phyloP scores from a whole-genome alignment of 2,113 vertebrate genomes.

The Ahaetulla prasina region DNA sequence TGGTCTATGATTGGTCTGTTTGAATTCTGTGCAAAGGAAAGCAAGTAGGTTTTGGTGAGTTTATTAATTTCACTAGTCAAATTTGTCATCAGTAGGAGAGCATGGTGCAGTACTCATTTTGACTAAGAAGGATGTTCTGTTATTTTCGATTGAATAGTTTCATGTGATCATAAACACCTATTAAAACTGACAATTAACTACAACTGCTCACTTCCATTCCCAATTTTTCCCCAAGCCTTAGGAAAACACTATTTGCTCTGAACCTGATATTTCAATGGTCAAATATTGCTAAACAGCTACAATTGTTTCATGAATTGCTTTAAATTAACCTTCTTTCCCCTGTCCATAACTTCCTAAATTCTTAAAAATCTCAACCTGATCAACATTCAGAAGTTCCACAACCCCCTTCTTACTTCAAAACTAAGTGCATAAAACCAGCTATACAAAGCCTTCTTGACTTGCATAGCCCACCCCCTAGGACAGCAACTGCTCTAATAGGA shows the following conservation, averaged over 20 bases:
- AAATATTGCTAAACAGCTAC: conserved; percentile 43
- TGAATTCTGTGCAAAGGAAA: conserved; percentile 40
- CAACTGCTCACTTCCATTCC: neutral
- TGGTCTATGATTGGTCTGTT: conserved; percentile 44
- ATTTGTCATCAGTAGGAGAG: conserved; percentile 36
- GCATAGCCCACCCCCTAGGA: conserved; percentile 59
- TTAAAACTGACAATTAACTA: neutral
- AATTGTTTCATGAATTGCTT: conserved; percentile 49
- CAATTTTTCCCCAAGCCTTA: neutral
- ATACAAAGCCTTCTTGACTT: conserved; percentile 67
- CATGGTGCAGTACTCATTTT: neutral
- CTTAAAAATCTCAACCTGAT: conserved; percentile 76
- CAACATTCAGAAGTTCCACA: conserved; percentile 76
- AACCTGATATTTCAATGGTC: conserved; percentile 29
- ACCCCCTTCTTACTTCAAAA: conserved; percentile 68
- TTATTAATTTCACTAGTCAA: conserved; percentile 44
- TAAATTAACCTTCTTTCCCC: conserved; percentile 65
- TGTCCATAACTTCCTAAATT: conserved; percentile 72
- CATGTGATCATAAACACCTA: neutral
- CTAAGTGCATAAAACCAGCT: conserved; percentile 69
- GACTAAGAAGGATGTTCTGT: conserved; percentile 30
- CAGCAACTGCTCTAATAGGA: conserved; percentile 55
- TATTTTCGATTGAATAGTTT: conserved; percentile 18
- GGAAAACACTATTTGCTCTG: neutral
- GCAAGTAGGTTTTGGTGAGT: conserved; percentile 55